A percentile compares a stretch with the other conserved stretches of the same genome.
Evolutionary conservation across 2,797 vertebrate genomes (phyloP).

Genomic region (Glyptemys insculpta): DNA sequence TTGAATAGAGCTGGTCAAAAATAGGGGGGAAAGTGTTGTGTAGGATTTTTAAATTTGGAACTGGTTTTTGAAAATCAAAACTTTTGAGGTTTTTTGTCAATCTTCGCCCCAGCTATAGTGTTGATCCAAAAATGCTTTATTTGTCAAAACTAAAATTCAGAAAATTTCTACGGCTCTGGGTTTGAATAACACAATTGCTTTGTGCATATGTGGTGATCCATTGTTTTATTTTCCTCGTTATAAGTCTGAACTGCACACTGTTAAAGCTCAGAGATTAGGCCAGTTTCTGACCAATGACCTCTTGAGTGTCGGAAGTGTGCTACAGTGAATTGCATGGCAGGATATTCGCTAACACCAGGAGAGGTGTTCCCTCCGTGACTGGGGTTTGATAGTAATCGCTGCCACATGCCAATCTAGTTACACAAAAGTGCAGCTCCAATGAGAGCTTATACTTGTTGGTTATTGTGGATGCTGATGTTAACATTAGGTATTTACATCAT

Average conservation of each 20-base stretch:
- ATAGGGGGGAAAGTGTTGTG: neutral
- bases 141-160: neutral
- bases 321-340: slow-evolving; percentile 1
- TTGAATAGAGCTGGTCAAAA: neutral
- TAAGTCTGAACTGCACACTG: neutral
- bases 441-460: neutral
- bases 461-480: neutral
- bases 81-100: no score
- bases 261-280: slow-evolving; percentile 64
- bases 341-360: slow-evolving; percentile 63
- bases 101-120: no score
- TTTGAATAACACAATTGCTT: fast-evolving
- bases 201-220: fast-evolving
- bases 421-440: fast-evolving
- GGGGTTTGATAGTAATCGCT: slow-evolving; percentile 66
- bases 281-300: slow-evolving; percentile 23
- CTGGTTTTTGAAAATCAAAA: neutral
- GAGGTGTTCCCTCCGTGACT: slow-evolving; percentile 41
- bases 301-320: slow-evolving; percentile 75
- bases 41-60: neutral
- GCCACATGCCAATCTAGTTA: neutral
- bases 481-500: slow-evolving; percentile 95
- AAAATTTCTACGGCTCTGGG: fast-evolving
- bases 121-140: neutral
- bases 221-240: neutral